Conservation (phyloP, 2,797 vertebrate species). For the Typhlichthys eigenmanni region DNA sequence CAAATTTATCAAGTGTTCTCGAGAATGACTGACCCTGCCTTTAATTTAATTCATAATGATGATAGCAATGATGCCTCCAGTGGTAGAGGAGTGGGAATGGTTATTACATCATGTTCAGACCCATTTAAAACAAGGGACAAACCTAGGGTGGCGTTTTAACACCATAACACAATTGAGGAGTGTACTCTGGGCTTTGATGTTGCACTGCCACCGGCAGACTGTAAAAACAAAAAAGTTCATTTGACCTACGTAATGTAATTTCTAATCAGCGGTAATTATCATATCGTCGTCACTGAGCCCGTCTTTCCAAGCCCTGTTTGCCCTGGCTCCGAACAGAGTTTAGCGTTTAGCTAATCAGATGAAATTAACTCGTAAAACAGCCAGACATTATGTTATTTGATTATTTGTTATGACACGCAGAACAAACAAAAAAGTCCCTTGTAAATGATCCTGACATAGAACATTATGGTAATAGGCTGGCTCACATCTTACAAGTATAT, state of each 20-base stretch:
- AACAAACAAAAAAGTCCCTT: not conserved
- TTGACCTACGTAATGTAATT: slow-evolving; percentile 55
- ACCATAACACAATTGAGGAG: no score
- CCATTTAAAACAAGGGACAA: not conserved
- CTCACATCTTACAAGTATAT: not conserved
- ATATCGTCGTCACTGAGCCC: slow-evolving; percentile 20
- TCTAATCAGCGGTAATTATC: slow-evolving; percentile 63
- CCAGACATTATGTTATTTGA: not conserved
- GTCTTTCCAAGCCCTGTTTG: slow-evolving; percentile 40
- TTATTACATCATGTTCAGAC: not conserved
- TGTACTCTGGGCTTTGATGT: slow-evolving; percentile 16
- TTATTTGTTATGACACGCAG: slow-evolving; percentile 2
- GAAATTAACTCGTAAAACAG: slow-evolving; percentile 10
- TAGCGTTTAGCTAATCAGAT: slow-evolving; percentile 3
- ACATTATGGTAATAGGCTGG: not conserved
- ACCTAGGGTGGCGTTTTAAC: no score
- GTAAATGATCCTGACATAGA: not conserved
- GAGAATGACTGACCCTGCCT: no score
- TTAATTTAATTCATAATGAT: no score
- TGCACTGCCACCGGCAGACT: slow-evolving; percentile 33
- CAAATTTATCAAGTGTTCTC: no score
- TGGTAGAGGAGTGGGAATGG: no score
- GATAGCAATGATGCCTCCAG: no score
- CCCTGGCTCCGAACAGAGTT: slow-evolving; percentile 12
- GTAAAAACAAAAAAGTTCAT: slow-evolving; percentile 36